Base-by-base conservation (phyloP, 2,888 invertebrate genomes). In the Aspidiotus rigidus region DNA sequence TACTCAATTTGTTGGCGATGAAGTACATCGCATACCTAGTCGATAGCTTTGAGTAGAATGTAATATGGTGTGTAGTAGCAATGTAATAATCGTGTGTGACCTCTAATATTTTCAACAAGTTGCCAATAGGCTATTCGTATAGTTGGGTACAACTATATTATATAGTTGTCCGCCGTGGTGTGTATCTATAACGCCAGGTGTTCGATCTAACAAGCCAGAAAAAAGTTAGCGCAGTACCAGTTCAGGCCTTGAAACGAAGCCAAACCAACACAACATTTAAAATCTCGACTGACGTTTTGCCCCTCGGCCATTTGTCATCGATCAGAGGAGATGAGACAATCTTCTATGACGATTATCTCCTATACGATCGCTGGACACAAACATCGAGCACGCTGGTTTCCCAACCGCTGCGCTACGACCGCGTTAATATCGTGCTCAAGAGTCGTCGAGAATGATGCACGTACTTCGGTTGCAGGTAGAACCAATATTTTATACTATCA, bases 91-190 rank as follows among this genome's bases (percentile, higher is more conserved):
- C 64, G 55, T 44, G 64, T 64, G 64, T 64, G 64, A 64, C 64
- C 64, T 64, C 64, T 64, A 53, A 63, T 63, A 64, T 64, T 64
- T 64, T 64, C 64, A 64, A 64, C 64, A 64, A 64, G 41, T 64
- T 64, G 64, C 64, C 64, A 64, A 55, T 64, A 64, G 64, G 64
- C 64, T 64, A 64, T 55, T 64, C 56, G 55, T 53, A 64, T 28
- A 28, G 28, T 28, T 28, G 28, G 28, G 28, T 28, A 28, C 28
- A 5, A 28, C 28, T 28, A 55, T 64, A 54, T 53, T 64, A 53
- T 54, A 63, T 63, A 49, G 63, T 63, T 63, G 63, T 63, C 63
- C 63, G 63, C 63, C 28, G 28, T 28, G 28, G 28, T 28, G 28
- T 63, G 63, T 63, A 63, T 63, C 53, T 63, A 53, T 63, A 63